phyloP scores from a whole-genome alignment of 2,113 vertebrate species.

The Eidolon helvum region DNA sequence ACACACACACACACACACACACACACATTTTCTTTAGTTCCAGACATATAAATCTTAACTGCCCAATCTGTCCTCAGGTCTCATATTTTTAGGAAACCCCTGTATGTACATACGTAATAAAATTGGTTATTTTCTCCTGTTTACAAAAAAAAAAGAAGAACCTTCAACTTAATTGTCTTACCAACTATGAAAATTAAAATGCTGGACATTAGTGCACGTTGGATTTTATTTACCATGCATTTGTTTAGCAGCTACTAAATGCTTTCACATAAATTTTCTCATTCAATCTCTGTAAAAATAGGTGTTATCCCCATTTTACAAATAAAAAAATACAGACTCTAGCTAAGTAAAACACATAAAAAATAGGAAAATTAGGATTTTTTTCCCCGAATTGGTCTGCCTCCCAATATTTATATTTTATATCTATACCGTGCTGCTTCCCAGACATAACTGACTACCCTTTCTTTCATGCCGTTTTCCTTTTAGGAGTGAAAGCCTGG shows the following conservation, averaged over 20 bases:
- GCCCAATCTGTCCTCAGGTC: too few relatives aligned
- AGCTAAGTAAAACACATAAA: background rate
- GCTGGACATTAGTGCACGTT: background rate
- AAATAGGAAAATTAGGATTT: background rate
- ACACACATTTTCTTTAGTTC: too few relatives aligned
- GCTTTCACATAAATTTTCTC: background rate
- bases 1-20: too few relatives aligned
- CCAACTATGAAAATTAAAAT: background rate
- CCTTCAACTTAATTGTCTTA: background rate
- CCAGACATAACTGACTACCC: background rate
- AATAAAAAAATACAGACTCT: background rate
- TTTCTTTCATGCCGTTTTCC: background rate
- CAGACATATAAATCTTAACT: too few relatives aligned
- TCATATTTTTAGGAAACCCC: too few relatives aligned
- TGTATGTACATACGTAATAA: too few relatives aligned
- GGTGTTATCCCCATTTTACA: background rate
- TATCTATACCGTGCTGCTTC: background rate
- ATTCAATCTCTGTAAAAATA: slow-evolving; percentile 5
- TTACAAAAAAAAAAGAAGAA: background rate
- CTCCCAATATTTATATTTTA: background rate
- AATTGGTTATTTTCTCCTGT: too few relatives aligned
- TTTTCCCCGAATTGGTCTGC: background rate
- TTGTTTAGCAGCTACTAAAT: slow-evolving; percentile 4
- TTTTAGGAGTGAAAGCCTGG: background rate
- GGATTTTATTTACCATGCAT: background rate